phyloP scores from a whole-genome alignment of 2,888 invertebrate genomes.

The Meganola albula region DNA sequence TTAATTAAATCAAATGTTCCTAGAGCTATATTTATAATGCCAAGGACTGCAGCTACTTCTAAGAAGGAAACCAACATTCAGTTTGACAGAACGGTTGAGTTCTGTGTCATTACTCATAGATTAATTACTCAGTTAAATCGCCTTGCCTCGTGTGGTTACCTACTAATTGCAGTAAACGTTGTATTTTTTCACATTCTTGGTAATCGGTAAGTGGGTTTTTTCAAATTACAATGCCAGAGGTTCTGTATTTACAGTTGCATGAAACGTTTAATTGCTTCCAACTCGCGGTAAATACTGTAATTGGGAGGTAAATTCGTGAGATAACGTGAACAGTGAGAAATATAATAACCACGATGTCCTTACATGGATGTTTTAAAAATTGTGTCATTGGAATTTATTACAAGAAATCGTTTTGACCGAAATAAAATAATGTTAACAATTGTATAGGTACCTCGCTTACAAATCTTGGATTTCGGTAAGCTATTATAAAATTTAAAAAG shows the following conservation, averaged over 20 bases:
- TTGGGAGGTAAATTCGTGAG: conserved; percentile 62
- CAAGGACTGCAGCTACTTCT: too few species aligned
- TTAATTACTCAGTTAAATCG: conserved; percentile 61
- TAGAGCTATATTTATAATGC: too few species aligned
- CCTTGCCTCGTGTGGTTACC: conserved; percentile 56
- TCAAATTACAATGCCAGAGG: conserved; percentile 56
- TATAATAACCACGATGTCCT: conserved; percentile 25
- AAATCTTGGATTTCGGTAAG: conserved; percentile 46
- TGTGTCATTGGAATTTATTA: too few species aligned
- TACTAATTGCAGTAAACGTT: conserved; percentile 69
- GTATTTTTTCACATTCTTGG: conserved; percentile 66
- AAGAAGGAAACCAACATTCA: conserved; percentile 27
- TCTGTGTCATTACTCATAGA: conserved; percentile 44
- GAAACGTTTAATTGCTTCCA: conserved; percentile 66
- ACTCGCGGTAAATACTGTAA: conserved; percentile 69
- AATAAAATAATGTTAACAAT: too few species aligned
- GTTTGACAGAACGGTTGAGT: conserved; percentile 37
- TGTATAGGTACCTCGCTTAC: conserved; percentile 31
- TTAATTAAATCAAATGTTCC: too few species aligned
- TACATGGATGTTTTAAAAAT: conserved; percentile 16
- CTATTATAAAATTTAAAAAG: conserved; percentile 67
- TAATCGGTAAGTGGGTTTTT: conserved; percentile 68
- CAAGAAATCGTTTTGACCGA: too few species aligned
- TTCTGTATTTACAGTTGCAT: conserved; percentile 71
- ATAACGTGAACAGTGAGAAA: conserved; percentile 49